Conservation (phyloP, 2,797 vertebrate species). For the Decapterus maruadsi region DNA sequence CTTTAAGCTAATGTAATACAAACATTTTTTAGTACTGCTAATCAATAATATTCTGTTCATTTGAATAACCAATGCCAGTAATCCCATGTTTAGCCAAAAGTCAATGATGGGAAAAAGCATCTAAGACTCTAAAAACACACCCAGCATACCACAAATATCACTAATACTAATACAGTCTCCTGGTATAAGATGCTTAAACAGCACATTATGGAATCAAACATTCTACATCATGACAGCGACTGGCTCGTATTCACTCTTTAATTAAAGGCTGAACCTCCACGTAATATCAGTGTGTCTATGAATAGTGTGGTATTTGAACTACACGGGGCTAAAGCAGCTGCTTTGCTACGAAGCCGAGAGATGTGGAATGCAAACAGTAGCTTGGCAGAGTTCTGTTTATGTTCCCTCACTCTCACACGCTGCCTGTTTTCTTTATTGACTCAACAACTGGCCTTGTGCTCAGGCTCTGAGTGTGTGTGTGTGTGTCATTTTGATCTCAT, state of each 20-base stretch:
- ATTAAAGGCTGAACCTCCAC: conserved; percentile 26
- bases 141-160: background rate
- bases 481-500: conserved; percentile 68
- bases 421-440: conserved; percentile 76
- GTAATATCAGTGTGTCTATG: conserved; percentile 33
- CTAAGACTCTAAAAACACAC: background rate
- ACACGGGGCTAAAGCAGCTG: conserved; percentile 42
- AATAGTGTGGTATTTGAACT: conserved; percentile 49
- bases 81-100: background rate
- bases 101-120: background rate
- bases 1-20: background rate
- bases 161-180: background rate
- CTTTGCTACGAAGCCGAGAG: conserved; percentile 51
- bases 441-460: conserved; percentile 73
- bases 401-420: conserved; percentile 60
- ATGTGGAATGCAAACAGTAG: conserved; percentile 79
- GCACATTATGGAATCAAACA: conserved; percentile 13
- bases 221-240: background rate
- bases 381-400: conserved; percentile 73
- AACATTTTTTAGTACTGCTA: background rate
- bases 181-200: background rate
- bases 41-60: background rate
- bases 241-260: background rate
- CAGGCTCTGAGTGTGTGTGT: background rate
- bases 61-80: background rate